A percentile compares a stretch with the other conserved stretches of the same genome.
These are phyloP conservation scores for Spodoptera frugiperda DNA, from an alignment of 1,140 invertebrate species.

Conservation along the genomic window DNA sequence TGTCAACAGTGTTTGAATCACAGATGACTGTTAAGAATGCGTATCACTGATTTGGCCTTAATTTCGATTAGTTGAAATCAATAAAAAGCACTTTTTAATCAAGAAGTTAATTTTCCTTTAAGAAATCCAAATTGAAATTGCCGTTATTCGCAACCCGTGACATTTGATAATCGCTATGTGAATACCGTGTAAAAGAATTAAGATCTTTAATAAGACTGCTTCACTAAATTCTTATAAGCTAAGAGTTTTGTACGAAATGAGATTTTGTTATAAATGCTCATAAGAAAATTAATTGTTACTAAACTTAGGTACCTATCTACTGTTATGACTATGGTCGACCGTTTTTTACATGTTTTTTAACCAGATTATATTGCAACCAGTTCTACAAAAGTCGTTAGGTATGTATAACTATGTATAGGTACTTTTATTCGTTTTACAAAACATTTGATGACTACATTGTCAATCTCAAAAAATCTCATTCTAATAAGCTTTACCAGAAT, in stretches of 20 bases:
- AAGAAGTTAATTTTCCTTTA: constrained; percentile 37
- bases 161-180: constrained; percentile 46
- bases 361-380: too few relatives aligned
- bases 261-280: background rate
- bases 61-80: constrained; percentile 36
- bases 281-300: background rate
- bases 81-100: constrained; percentile 40
- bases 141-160: constrained; percentile 41
- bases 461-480: background rate
- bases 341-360: too few relatives aligned
- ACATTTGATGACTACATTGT: background rate
- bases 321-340: too few relatives aligned
- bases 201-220: constrained; percentile 29
- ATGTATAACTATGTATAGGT: too few relatives aligned
- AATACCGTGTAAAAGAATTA: constrained; percentile 40
- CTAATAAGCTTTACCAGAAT: background rate
- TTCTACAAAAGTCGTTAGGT: too few relatives aligned
- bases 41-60: constrained; percentile 34
- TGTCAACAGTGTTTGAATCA: background rate
- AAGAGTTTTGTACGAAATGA: background rate
- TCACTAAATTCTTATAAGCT: constrained; percentile 4
- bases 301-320: too few relatives aligned
- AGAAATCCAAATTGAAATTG: constrained; percentile 42
- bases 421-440: background rate
- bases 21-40: background rate